Evolutionary conservation across 1,140 invertebrate species (phyloP).

Genomic region (Macrotrachela quadricornifera): DNA sequence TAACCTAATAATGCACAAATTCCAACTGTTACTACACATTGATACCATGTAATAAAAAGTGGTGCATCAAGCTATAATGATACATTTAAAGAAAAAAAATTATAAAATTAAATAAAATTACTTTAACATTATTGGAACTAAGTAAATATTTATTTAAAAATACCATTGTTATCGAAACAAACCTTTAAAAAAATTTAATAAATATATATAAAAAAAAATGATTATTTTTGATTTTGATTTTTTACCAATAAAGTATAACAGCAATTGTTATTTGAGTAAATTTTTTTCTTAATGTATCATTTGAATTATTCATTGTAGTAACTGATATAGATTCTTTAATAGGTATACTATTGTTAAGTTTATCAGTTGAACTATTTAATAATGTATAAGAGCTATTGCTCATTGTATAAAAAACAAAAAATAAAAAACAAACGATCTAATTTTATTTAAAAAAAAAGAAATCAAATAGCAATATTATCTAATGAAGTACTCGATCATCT

Average conservation of each 20-base stretch:
- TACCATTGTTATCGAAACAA: conserved; percentile 74
- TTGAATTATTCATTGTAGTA: too few species aligned
- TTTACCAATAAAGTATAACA: neutral
- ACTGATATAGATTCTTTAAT: too few species aligned
- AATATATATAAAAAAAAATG: neutral
- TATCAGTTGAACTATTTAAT: too few species aligned
- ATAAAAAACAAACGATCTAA: too few species aligned
- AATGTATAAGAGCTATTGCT: too few species aligned
- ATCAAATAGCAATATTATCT: too few species aligned
- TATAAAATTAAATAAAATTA: conserved; percentile 23
- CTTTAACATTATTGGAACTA: conserved; percentile 37
- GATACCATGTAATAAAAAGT: conserved; percentile 89
- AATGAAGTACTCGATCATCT: too few species aligned
- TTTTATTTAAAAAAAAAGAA: too few species aligned
- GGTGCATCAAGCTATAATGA: conserved; percentile 60
- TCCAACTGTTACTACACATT: conserved; percentile 66
- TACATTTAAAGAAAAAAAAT: conserved; percentile 1
- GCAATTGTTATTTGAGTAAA: neutral
- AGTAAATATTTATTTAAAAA: conserved; percentile 37
- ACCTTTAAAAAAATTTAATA: conserved; percentile 38
- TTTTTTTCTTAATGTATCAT: neutral
- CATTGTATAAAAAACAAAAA: too few species aligned
- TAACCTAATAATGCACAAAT: conserved; percentile 51
- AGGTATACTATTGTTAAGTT: too few species aligned
- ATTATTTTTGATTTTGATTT: too few species aligned